phyloP scores from a whole-genome alignment of 2,797 vertebrate species.

The Mallotus villosus region DNA sequence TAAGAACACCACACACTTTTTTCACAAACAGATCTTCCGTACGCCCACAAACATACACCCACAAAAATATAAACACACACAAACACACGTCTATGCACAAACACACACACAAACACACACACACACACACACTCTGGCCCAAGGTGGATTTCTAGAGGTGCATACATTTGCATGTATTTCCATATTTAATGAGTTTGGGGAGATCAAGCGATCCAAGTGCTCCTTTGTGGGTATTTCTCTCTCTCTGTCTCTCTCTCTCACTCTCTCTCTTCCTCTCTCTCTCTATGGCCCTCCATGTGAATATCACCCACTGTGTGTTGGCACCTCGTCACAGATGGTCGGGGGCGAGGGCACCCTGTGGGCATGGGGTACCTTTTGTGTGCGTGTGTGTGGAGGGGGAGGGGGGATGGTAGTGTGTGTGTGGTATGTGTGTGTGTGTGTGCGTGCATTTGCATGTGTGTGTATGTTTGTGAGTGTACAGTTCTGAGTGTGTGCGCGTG shows the following conservation, averaged over 20 bases:
- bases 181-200: constrained; percentile 76
- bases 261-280: constrained; percentile 58
- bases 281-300: constrained; percentile 59
- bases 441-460: constrained; percentile 1
- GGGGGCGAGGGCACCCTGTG: constrained; percentile 71
- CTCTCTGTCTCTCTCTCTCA: constrained; percentile 55
- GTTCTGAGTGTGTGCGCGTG: neutral
- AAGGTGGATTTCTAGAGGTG: constrained; percentile 79
- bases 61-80: constrained; percentile 18
- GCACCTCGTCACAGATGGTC: constrained; percentile 74
- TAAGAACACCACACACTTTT: constrained; percentile 18
- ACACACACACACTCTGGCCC: constrained; percentile 67
- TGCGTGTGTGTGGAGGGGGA: neutral
- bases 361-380: constrained; percentile 69
- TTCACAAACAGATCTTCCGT: constrained; percentile 34
- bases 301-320: constrained; percentile 72
- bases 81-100: constrained; percentile 36
- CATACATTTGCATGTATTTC: constrained; percentile 79
- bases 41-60: constrained; percentile 40
- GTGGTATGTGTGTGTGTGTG: constrained; percentile 1
- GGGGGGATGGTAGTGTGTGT: neutral
- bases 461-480: neutral
- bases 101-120: constrained; percentile 45
- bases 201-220: constrained; percentile 71
- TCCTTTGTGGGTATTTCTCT: constrained; percentile 74